These are phyloP conservation scores for Morus bassanus DNA, from an alignment of 2,797 vertebrate genomes.

Conservation along the genomic window DNA sequence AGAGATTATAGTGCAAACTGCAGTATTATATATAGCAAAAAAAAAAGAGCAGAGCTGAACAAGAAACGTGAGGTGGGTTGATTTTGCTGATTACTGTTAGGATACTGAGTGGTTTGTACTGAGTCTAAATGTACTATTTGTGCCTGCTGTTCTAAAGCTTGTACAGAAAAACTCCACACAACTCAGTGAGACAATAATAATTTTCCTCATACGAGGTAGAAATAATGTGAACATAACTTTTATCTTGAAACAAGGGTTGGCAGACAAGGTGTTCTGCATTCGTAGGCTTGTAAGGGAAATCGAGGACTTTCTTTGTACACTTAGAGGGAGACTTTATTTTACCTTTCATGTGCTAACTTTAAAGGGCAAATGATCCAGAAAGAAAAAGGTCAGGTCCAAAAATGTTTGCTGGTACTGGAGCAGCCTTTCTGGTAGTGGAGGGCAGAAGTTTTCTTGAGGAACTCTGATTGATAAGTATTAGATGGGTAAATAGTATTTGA, in stretches of 20 bases:
- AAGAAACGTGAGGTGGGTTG: not conserved
- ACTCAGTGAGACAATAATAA: not conserved
- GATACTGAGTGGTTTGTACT: not conserved
- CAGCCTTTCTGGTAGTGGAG: not conserved
- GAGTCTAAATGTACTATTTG: not conserved
- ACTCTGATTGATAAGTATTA: not conserved
- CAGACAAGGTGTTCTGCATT: slow-evolving; percentile 39
- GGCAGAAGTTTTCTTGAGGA: not conserved
- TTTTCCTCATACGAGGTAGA: not conserved
- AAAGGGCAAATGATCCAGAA: slow-evolving; percentile 52
- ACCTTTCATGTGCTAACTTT: slow-evolving; percentile 37
- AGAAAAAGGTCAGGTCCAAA: slow-evolving; percentile 37
- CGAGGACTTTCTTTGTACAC: not conserved
- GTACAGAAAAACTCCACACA: not conserved
- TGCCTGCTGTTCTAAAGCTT: not conserved
- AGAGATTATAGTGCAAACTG: not conserved
- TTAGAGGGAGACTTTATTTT: slow-evolving; percentile 35
- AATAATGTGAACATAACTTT: not conserved
- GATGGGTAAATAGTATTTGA: not conserved
- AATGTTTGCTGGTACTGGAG: not conserved
- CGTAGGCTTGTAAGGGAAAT: slow-evolving; percentile 12
- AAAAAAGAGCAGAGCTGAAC: not conserved
- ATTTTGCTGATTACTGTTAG: not conserved
- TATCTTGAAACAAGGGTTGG: not conserved
- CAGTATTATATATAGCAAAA: not conserved